Evolutionary conservation across 2,113 vertebrate genomes (phyloP), one percentile per base, ranked within the genome.

Genomic region (Phainopepla nitens): DNA sequence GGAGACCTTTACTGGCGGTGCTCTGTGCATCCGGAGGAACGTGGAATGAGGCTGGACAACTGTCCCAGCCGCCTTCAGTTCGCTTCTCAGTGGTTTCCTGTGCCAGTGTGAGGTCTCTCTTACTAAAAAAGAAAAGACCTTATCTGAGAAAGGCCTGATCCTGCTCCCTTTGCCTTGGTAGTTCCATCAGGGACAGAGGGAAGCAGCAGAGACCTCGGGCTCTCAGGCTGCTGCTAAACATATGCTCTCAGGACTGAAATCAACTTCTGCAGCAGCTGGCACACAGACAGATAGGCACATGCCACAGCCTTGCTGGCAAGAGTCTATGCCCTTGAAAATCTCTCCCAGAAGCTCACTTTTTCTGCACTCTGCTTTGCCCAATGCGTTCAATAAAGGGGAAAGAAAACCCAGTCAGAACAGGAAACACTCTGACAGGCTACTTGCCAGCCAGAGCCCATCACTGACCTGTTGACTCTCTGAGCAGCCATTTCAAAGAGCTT

Each of bases 231-330:
- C 91, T 90, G 82, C 70, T 53, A 68, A 87, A 54, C 42, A 73
- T 56, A 51, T n/a, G 44, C n/a, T 95, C 61, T 79, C 6, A 4
- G 0, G 4, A 53, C 66, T 76, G 62, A 82, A 76, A 69, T 45
- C 41, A 23, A 45, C 62, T 80, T 35, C 53, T 94, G 50, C 83
- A 86, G 87, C 83, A 86, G 75, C 2, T 80, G 79, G 82, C 70
- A 60, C 5, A 33, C 53, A 65, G 58, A 41, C 1, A 1, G 66
- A 56, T 4, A 50, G 89, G 82, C 71, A 86, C 41, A 49, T 49
- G 80, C 64, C 83, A 39, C 71, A 76, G 80, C 68, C 58, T 73
- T 5, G 6, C 58, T 92, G 76, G 71, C 58, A 65, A 69, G 68
- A 25, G 39, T 45, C 65, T 66, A 10, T 62, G 72, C 64, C 64